These are phyloP conservation scores for Callinectes sapidus DNA, from an alignment of 2,888 invertebrate genomes.

Conservation along the genomic window DNA sequence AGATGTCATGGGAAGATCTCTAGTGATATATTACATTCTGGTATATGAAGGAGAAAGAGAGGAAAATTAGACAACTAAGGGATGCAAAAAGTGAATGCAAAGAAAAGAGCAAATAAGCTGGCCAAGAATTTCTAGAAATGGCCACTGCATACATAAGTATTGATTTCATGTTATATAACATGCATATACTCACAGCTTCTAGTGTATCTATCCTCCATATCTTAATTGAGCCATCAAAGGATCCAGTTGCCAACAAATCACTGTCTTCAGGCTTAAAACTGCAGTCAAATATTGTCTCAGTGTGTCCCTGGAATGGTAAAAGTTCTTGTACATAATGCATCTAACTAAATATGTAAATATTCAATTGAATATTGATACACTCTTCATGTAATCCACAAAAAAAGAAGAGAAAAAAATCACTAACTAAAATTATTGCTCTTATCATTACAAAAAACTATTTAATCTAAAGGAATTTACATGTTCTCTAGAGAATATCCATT, in stretches of 20 bases:
- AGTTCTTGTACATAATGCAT: slow-evolving; percentile 8
- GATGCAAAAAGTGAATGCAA: too few species aligned
- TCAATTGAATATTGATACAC: neutral
- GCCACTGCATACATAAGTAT: too few species aligned
- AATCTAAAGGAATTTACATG: slow-evolving; percentile 74
- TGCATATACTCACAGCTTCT: slow-evolving; percentile 62
- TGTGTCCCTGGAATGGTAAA: slow-evolving; percentile 75
- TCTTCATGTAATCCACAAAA: neutral
- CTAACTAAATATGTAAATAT: neutral
- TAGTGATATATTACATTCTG: too few species aligned
- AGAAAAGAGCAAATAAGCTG: too few species aligned
- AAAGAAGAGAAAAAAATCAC: neutral
- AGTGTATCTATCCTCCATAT: slow-evolving; percentile 76
- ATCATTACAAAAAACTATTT: neutral
- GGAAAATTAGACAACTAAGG: too few species aligned
- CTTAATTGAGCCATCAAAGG: slow-evolving; percentile 77
- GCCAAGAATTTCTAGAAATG: too few species aligned
- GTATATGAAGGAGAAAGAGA: too few species aligned
- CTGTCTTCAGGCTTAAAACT: slow-evolving; percentile 76
- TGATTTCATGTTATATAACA: neutral
- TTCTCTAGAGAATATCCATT: slow-evolving; percentile 77
- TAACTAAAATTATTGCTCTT: neutral
- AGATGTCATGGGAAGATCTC: too few species aligned
- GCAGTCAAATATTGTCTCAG: slow-evolving; percentile 78
- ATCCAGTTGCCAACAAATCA: slow-evolving; percentile 76